Percentiles rank a stretch among this genome's conserved stretches.
phyloP scores from a whole-genome alignment of 2,888 invertebrate species.

The Cylindroiulus punctatus region DNA sequence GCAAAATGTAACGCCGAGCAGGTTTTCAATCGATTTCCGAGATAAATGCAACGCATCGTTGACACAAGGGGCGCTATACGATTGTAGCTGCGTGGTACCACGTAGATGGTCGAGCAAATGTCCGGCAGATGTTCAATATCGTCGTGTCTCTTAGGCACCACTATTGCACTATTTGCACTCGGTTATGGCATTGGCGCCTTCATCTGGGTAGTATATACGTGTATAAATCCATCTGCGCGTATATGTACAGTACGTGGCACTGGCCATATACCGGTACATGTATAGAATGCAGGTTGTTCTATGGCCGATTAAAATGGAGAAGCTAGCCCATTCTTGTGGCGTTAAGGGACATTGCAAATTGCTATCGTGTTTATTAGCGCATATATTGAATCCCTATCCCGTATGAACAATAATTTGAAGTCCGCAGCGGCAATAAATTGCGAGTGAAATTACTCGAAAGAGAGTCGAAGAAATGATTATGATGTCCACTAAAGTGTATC shows the following conservation, averaged over 20 bases:
- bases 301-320: constrained; percentile 48
- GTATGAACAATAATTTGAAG: constrained; percentile 56
- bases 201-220: no score
- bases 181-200: not conserved
- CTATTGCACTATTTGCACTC: no score
- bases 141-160: not conserved
- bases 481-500: constrained; percentile 54
- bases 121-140: constrained; percentile 34
- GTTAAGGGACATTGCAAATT: constrained; percentile 50
- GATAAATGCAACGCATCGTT: not conserved
- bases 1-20: not conserved
- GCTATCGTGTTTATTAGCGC: constrained; percentile 50
- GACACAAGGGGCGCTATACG: not conserved
- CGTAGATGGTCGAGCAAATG: not conserved
- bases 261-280: not conserved
- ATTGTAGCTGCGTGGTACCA: not conserved
- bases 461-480: constrained; percentile 57
- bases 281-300: not conserved
- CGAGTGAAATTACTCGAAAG: constrained; percentile 55
- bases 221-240: not conserved
- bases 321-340: constrained; percentile 47
- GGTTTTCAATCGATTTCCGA: constrained; percentile 28
- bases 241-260: not conserved
- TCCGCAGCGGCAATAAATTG: constrained; percentile 55
- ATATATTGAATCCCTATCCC: constrained; percentile 46